Evolutionary conservation across 2,797 vertebrate species (phyloP).

Genomic region (Dryobates pubescens): DNA sequence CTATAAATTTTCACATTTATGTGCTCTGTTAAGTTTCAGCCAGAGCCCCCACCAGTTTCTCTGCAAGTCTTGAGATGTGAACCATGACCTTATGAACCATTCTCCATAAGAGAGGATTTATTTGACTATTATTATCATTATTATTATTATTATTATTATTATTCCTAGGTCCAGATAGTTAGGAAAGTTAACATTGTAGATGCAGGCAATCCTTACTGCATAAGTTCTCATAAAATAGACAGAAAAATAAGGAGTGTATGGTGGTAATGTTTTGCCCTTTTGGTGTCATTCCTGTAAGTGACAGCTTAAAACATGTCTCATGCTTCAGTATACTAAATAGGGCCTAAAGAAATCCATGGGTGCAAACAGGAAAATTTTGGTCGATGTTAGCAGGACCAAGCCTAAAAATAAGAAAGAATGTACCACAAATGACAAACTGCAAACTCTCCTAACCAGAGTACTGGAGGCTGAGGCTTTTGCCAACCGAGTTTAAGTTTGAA

Average conservation of each 20-base stretch:
- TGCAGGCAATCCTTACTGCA: background rate
- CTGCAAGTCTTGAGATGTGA: background rate
- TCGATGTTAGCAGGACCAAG: background rate
- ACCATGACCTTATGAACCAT: background rate
- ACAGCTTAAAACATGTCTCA: background rate
- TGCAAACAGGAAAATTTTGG: background rate
- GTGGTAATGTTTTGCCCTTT: background rate
- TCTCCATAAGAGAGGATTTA: background rate
- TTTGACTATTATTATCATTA: background rate
- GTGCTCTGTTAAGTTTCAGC: background rate
- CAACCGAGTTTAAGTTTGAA: background rate
- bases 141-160: background rate
- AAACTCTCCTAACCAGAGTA: background rate
- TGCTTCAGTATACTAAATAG: background rate
- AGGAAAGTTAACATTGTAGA: background rate
- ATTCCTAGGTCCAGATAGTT: background rate
- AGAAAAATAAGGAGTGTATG: fast-evolving
- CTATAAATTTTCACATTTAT: background rate
- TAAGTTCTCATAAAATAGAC: background rate
- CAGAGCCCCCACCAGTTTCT: background rate
- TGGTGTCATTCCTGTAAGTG: background rate
- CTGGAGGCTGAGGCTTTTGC: background rate
- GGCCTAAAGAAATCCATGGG: background rate
- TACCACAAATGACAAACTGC: conserved; percentile 29
- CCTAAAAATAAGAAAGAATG: conserved; percentile 15